Percentiles rank a stretch among this genome's conserved stretches.
Evolutionary conservation across 37 sponge, comb jelly and placozoan species (phyloP).

Genomic region (Lycopodina hypogea): DNA sequence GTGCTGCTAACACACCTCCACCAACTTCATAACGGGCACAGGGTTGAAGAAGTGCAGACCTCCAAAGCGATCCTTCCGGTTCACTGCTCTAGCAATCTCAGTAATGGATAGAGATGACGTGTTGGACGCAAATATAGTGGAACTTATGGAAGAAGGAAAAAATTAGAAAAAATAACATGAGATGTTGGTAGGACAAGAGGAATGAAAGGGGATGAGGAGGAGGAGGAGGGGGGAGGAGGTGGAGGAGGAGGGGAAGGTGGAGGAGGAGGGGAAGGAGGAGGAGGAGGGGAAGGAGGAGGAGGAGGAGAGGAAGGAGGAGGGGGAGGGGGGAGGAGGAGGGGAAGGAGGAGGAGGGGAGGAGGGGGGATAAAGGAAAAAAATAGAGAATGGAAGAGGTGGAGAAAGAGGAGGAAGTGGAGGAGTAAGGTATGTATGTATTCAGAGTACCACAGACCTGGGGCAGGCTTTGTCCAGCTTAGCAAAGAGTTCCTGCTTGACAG

Average conservation of each 20-base stretch:
- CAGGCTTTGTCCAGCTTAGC: constrained; percentile 70
- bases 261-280: neutral
- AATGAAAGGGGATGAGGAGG: neutral
- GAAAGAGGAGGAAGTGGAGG: too few relatives aligned
- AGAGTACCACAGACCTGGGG: constrained; percentile 44
- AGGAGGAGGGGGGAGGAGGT: neutral
- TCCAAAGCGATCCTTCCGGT: constrained; percentile 87
- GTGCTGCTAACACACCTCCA: constrained; percentile 82
- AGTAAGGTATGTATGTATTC: too few relatives aligned
- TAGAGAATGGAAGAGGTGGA: too few relatives aligned
- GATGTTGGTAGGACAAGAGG: neutral
- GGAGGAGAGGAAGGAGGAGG: neutral
- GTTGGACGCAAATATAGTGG: constrained; percentile 88
- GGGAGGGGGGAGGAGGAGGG: too few relatives aligned
- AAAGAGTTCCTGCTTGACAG: constrained; percentile 78
- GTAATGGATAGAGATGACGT: constrained; percentile 91
- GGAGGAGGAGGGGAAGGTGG: neutral
- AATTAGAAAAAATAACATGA: neutral
- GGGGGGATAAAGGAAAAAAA: too few relatives aligned
- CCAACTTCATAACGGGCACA: constrained; percentile 96
- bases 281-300: neutral
- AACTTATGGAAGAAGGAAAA: constrained; percentile 10
- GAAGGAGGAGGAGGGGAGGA: too few relatives aligned
- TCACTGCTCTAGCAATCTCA: constrained; percentile 79
- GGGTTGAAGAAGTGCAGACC: constrained; percentile 99